Base-by-base conservation (phyloP, 2,113 vertebrate genomes). In the Erythrocercus mccallii region DNA sequence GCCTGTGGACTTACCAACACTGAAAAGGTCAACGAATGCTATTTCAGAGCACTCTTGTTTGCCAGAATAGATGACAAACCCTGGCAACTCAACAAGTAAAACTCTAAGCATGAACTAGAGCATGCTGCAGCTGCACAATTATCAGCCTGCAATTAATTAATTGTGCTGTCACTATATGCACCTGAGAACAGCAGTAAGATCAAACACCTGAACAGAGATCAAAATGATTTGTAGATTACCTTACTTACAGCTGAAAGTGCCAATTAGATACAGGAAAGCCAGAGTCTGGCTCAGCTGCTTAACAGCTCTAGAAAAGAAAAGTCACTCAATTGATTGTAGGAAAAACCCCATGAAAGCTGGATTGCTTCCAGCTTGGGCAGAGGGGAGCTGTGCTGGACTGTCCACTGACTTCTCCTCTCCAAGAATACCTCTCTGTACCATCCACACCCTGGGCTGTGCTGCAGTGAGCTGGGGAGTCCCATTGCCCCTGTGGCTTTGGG, bases 171-270 rank as follows among this genome's bases (percentile, higher is more conserved):
- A 94, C 69, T 86, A 12, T 27, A 74, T 31, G 76, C 94, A 93
- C 90, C 94, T 86, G 95, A 96, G 93, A 95, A 95, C 94, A 96
- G 81, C 92, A 50, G 60, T 33, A 44, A 95, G 93, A 96, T 95
- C 94, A 96, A 88, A 97, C 94, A 83, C 66, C 93, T 50, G 82
- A 92, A n/a, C 72, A 81, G 86, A 94, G 96, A 95, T 95, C 93
- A 96, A 88, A 96, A 94, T 86, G 80, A 96, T 93, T 96, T 94
- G 95, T 38, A 90, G 90, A 96, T 96, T 92, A 71, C 88, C 86
- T 74, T 51, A 90, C 93, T 81, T 92, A 76, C 69, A 88, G 92
- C 69, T 88, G 90, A 79, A 95, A 93, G 94, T 78, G 54, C 88
- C 93, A 96, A 92, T 95, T 90, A 95, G 76, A 48, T 42, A 53